These are phyloP conservation scores for Schizopygopsis malacanthus DNA, from an alignment of 2,797 vertebrate genomes.

Conservation along the genomic window DNA sequence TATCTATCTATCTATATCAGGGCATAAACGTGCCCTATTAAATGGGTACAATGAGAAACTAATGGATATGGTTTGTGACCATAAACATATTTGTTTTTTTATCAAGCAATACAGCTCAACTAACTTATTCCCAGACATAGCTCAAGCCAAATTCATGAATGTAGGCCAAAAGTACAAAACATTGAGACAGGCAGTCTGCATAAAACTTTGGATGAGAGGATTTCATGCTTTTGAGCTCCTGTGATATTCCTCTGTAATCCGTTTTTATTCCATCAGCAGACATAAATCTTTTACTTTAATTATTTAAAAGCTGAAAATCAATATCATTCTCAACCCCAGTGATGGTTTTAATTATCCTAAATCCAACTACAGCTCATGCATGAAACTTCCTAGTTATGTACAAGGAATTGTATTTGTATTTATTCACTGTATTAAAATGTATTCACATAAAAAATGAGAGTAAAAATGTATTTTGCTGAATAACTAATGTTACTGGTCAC, in stretches of 20 bases:
- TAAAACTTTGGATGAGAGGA: constrained; percentile 22
- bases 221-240: constrained; percentile 29
- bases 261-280: constrained; percentile 1
- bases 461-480: not conserved
- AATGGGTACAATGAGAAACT: not conserved
- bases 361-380: not conserved
- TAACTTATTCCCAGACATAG: constrained; percentile 8
- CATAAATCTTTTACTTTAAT: constrained; percentile 15
- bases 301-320: not conserved
- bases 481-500: not conserved
- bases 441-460: not conserved
- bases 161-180: constrained; percentile 13
- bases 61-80: constrained; percentile 18
- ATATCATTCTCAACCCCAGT: not conserved
- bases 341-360: constrained; percentile 23
- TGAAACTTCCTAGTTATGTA: not conserved
- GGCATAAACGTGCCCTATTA: constrained; percentile 5
- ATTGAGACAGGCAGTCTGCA: not conserved
- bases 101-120: constrained; percentile 9
- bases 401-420: no score
- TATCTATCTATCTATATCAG: not conserved
- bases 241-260: constrained; percentile 1
- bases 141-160: constrained; percentile 6
- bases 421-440: no score
- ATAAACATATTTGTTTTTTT: constrained; percentile 18